A percentile compares a stretch with the other conserved stretches of the same genome.
Evolutionary conservation across 2,113 vertebrate genomes (phyloP).

Genomic region (Argyrosomus japonicus): DNA sequence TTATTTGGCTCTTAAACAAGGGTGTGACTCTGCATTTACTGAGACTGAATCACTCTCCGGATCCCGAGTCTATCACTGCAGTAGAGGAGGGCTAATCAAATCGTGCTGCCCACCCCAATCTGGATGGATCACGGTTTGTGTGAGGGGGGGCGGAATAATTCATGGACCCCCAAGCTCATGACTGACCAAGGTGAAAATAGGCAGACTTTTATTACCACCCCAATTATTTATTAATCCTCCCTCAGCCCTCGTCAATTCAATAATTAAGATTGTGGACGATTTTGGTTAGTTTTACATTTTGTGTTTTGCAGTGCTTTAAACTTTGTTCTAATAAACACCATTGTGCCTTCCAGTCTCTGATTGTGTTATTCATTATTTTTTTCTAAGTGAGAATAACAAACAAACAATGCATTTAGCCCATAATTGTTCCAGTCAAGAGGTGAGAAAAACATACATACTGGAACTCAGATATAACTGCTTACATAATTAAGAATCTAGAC

Average conservation of each 20-base stretch:
- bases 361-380: slow-evolving; percentile 44
- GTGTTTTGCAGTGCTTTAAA: slow-evolving; percentile 32
- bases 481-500: slow-evolving; percentile 21
- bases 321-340: slow-evolving; percentile 16
- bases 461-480: slow-evolving; percentile 1
- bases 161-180: slow-evolving; percentile 42
- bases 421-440: slow-evolving; percentile 38
- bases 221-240: slow-evolving; percentile 54
- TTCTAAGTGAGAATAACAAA: slow-evolving; percentile 15
- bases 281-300: slow-evolving; percentile 28
- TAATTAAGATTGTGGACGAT: slow-evolving; percentile 45
- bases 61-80: slow-evolving; percentile 24
- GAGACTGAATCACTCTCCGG: slow-evolving; percentile 31
- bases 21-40: slow-evolving; percentile 45
- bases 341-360: slow-evolving; percentile 14
- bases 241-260: slow-evolving; percentile 31
- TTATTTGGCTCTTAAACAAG: slow-evolving; percentile 46
- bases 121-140: slow-evolving; percentile 39
- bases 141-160: slow-evolving; percentile 56
- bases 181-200: slow-evolving; percentile 52
- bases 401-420: slow-evolving; percentile 11
- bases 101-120: slow-evolving; percentile 45
- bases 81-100: slow-evolving; percentile 48
- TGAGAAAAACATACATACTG: slow-evolving; percentile 15
- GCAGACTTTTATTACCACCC: slow-evolving; percentile 50